Conservation (phyloP, 2,888 invertebrate species). For the Augochlorella aurata region DNA sequence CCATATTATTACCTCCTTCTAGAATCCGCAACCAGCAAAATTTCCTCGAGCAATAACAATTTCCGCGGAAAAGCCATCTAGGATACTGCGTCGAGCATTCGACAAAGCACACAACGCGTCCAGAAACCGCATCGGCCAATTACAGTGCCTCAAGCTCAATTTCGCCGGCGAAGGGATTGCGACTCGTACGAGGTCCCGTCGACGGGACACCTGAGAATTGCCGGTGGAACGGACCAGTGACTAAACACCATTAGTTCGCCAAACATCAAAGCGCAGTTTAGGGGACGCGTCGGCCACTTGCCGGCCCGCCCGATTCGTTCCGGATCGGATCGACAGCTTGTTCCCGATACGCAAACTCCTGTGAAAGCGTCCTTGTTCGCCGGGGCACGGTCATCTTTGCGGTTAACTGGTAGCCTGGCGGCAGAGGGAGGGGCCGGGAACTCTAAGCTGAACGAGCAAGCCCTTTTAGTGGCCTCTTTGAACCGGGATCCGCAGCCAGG, state of each 20-base stretch:
- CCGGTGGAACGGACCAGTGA: background rate
- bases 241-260: conserved; percentile 3
- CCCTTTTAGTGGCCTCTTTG: conserved; percentile 49
- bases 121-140: too few species aligned
- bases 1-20: too few species aligned
- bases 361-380: conserved; percentile 50
- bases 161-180: too few species aligned
- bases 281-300: background rate
- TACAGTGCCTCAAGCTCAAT: too few species aligned
- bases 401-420: conserved; percentile 51
- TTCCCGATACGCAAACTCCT: conserved; percentile 14
- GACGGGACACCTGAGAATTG: background rate
- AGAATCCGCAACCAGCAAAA: too few species aligned
- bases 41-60: too few species aligned
- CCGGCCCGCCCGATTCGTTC: background rate
- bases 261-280: conserved; percentile 11
- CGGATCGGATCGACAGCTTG: conserved; percentile 5
- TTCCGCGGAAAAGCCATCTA: too few species aligned
- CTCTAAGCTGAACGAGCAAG: conserved; percentile 34
- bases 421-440: conserved; percentile 36
- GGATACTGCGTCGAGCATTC: too few species aligned
- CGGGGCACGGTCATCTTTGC: conserved; percentile 22
- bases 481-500: conserved; percentile 18
- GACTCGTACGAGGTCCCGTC: background rate
- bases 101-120: too few species aligned